phyloP scores from a whole-genome alignment of 2,797 vertebrate species.

The Eulemur albifrons region DNA sequence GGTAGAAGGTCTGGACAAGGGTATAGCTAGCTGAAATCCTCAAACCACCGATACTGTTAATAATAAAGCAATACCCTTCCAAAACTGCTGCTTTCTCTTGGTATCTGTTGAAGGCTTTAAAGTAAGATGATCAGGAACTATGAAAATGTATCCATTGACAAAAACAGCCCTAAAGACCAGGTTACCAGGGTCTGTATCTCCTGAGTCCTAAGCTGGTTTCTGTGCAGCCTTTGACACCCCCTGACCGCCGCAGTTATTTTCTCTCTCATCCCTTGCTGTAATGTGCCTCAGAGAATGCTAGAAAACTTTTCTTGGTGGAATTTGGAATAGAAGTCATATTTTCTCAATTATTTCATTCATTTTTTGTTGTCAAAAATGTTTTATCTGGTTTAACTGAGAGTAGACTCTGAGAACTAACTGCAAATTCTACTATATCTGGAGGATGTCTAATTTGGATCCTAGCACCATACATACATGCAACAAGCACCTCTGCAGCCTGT shows the following conservation, averaged over 20 bases:
- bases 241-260: neutral
- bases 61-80: neutral
- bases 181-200: neutral
- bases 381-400: neutral
- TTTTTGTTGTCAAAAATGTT: neutral
- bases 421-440: neutral
- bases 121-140: neutral
- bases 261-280: neutral
- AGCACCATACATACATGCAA: neutral
- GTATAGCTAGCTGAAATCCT: constrained; percentile 9
- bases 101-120: neutral
- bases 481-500: neutral
- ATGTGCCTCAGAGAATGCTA: neutral
- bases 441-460: neutral
- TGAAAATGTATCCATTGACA: neutral
- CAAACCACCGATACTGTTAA: neutral
- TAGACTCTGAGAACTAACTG: neutral
- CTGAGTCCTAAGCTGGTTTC: neutral
- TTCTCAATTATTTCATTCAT: constrained; percentile 15
- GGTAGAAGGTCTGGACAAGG: neutral
- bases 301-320: neutral
- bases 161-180: neutral
- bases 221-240: neutral
- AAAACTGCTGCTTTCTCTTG: neutral
- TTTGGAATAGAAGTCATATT: neutral